Conservation (phyloP, 2,113 vertebrate genomes). For the Urocitellus parryii region DNA sequence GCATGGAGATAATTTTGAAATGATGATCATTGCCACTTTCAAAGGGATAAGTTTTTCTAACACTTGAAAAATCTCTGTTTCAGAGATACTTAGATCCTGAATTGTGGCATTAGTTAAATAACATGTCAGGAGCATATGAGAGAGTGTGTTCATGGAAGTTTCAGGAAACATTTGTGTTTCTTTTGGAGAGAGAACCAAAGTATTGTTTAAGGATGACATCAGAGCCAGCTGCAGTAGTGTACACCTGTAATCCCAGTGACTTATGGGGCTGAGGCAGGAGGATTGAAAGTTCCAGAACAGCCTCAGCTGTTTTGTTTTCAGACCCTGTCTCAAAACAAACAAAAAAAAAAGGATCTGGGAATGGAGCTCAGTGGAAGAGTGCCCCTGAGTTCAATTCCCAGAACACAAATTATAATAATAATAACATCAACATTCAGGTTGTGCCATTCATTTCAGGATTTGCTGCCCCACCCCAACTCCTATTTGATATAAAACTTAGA, state of each 20-base stretch:
- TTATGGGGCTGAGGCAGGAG: too few species aligned
- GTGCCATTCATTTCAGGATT: too few species aligned
- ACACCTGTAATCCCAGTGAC: too few species aligned
- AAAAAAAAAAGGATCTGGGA: not conserved
- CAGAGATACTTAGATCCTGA: not conserved
- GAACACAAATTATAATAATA: not conserved
- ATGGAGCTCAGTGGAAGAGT: not conserved
- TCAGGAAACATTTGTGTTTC: not conserved
- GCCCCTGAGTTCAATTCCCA: not conserved
- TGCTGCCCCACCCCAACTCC: not conserved
- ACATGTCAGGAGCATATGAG: conserved; percentile 6
- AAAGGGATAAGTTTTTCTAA: conserved; percentile 17
- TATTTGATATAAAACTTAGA: conserved; percentile 48
- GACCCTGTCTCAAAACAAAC: not conserved
- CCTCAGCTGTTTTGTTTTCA: not conserved
- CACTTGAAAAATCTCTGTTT: conserved; percentile 45
- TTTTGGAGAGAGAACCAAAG: too few species aligned
- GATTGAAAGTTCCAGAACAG: not conserved
- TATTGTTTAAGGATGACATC: too few species aligned
- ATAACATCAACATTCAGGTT: too few species aligned
- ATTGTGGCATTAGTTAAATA: not conserved
- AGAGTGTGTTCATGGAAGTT: not conserved
- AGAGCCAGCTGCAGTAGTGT: too few species aligned
- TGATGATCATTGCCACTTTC: conserved; percentile 3
- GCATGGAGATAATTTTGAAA: conserved; percentile 64